These are phyloP conservation scores for Indri indri DNA, from an alignment of 2,113 vertebrate species.

Conservation along the genomic window DNA sequence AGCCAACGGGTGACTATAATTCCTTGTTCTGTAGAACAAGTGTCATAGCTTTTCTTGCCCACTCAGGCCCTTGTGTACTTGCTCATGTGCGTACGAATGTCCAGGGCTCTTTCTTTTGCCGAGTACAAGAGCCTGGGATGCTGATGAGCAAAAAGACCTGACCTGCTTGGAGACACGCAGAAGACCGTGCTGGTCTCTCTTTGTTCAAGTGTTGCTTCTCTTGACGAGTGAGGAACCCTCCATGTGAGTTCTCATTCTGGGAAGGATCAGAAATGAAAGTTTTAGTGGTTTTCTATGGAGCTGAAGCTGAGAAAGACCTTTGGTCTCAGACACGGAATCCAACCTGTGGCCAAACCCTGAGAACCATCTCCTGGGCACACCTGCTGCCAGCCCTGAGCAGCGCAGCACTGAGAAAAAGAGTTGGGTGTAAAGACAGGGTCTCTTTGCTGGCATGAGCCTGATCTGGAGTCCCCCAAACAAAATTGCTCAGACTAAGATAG, in stretches of 20 bases:
- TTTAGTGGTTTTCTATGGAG: background rate
- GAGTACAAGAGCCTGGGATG: fast-evolving
- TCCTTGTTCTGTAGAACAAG: background rate
- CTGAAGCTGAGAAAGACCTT: background rate
- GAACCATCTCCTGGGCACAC: fast-evolving
- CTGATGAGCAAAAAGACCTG: fast-evolving
- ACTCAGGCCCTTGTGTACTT: fast-evolving
- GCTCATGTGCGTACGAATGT: fast-evolving
- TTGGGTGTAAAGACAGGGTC: background rate
- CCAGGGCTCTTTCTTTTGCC: too few species aligned
- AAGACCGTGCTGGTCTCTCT: background rate
- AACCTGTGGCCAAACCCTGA: fast-evolving
- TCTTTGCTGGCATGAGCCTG: fast-evolving
- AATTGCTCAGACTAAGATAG: background rate
- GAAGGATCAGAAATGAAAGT: background rate
- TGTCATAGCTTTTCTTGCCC: background rate
- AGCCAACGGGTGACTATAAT: too few species aligned
- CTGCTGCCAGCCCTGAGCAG: fast-evolving
- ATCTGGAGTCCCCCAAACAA: background rate
- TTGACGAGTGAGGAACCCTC: background rate
- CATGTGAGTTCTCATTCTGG: background rate
- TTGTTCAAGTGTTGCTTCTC: too few species aligned
- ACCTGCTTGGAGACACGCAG: background rate
- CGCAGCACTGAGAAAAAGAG: too few species aligned
- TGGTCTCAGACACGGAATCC: background rate